Conservation (phyloP, 2,113 vertebrate genomes). For the Beaufortia kweichowensis region DNA sequence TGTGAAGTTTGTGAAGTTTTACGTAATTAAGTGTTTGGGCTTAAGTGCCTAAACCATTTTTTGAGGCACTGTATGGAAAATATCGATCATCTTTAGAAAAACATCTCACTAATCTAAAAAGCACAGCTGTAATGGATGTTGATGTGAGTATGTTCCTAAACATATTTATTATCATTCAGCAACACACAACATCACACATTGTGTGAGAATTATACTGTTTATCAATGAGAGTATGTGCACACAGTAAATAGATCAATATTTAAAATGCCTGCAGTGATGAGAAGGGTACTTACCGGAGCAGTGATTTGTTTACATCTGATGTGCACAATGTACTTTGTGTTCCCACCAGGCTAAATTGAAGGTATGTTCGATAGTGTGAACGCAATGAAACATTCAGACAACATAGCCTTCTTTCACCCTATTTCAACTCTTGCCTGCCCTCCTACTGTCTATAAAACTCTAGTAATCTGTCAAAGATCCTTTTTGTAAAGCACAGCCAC, state of each 20-base stretch:
- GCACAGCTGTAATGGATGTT: too few relatives aligned
- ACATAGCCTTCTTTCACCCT: background rate
- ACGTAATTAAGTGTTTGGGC: too few relatives aligned
- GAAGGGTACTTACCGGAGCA: background rate
- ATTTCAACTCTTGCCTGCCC: background rate
- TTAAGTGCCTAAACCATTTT: too few relatives aligned
- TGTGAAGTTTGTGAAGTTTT: too few relatives aligned
- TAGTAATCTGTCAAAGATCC: background rate
- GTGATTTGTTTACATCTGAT: background rate
- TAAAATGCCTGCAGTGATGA: background rate
- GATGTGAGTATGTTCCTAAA: background rate
- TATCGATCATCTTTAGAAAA: too few relatives aligned
- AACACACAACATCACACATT: background rate
- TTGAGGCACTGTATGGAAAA: too few relatives aligned
- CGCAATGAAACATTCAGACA: constrained; percentile 24
- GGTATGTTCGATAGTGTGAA: background rate
- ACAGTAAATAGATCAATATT: constrained; percentile 16
- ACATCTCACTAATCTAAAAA: too few relatives aligned
- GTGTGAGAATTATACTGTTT: background rate
- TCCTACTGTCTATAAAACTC: constrained; percentile 17
- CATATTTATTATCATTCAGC: background rate
- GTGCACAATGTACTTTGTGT: background rate
- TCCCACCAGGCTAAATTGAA: background rate
- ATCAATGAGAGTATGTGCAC: background rate
- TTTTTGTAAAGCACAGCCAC: background rate